phyloP scores from a whole-genome alignment of 2,113 vertebrate species.

The Felis catus region F.catus_Fca126_mat1.0 CM031421.1:66210501-66211000 shows the following conservation, averaged over 20 bases:
- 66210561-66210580: conserved; percentile 56
- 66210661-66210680: conserved; percentile 62
- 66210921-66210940: not conserved
- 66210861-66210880: not conserved
- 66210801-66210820: not conserved
- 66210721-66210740: conserved; percentile 35
- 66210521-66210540: conserved; percentile 59
- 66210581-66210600: conserved; percentile 47
- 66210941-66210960: not conserved
- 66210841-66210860: not conserved
- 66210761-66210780: not conserved
- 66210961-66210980: not conserved
- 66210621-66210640: conserved; percentile 60
- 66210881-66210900: not conserved
- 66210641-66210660: conserved; percentile 53
- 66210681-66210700: conserved; percentile 56
- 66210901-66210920: not conserved
- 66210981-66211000: not conserved
- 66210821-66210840: not conserved
- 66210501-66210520: conserved; percentile 64
- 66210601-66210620: conserved; percentile 47
- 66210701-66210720: conserved; percentile 57
- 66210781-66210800: not conserved
- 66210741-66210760: conserved; percentile 14
- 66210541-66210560: conserved; percentile 58